Evolutionary conservation across 2,888 invertebrate species (phyloP).

Genomic region (Serrognathus titanus): DNA sequence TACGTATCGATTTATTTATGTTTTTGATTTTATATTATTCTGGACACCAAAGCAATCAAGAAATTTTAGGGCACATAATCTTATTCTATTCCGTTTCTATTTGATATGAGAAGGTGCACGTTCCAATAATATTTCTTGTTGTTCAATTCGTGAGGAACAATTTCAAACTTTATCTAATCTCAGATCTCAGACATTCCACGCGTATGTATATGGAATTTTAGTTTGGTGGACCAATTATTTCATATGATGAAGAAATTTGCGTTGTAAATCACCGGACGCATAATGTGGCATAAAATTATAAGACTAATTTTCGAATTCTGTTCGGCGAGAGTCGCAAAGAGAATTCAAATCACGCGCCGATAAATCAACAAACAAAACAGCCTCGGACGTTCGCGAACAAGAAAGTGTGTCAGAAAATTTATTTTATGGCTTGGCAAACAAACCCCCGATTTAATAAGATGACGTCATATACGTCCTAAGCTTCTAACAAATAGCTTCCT

Average conservation of each 20-base stretch:
- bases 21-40: too few relatives aligned
- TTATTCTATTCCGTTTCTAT: too few relatives aligned
- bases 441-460: constrained; percentile 43
- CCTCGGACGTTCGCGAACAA: constrained; percentile 36
- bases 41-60: too few relatives aligned
- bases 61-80: too few relatives aligned
- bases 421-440: constrained; percentile 45
- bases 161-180: too few relatives aligned
- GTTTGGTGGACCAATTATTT: neutral
- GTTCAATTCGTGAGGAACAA: too few relatives aligned
- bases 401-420: constrained; percentile 44
- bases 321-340: constrained; percentile 18
- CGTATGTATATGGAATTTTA: too few relatives aligned
- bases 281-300: constrained; percentile 24
- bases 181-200: too few relatives aligned
- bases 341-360: constrained; percentile 44
- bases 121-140: too few relatives aligned
- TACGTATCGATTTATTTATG: too few relatives aligned
- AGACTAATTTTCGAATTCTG: constrained; percentile 39
- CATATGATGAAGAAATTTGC: neutral
- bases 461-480: constrained; percentile 41
- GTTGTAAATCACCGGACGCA: neutral
- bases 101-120: too few relatives aligned
- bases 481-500: constrained; percentile 39
- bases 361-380: constrained; percentile 44